Percentiles rank a stretch among this genome's conserved stretches.
phyloP scores from a whole-genome alignment of 2,113 vertebrate genomes.

The Aegotheles bennettii region DNA sequence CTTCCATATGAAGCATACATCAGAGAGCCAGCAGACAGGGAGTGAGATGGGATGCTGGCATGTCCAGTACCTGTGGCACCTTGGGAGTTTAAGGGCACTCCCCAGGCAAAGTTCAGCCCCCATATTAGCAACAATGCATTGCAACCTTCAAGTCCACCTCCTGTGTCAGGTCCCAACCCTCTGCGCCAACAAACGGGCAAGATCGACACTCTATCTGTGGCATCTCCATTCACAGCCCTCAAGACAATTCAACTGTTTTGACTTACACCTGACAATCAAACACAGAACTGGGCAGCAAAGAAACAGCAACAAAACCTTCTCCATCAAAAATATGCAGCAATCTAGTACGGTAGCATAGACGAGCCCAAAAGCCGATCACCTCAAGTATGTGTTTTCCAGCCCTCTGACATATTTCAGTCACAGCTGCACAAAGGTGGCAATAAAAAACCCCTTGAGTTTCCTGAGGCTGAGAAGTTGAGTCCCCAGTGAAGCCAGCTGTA shows the following conservation, averaged over 20 bases:
- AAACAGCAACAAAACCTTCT: background rate
- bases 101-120: background rate
- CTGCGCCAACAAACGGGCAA: background rate
- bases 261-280: background rate
- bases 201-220: background rate
- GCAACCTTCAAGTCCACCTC: background rate
- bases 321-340: background rate
- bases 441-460: background rate
- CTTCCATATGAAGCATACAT: background rate
- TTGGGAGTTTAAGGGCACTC: background rate
- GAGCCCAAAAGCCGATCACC: background rate
- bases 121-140: background rate
- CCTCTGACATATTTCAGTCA: background rate
- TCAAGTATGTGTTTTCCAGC: background rate
- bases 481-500: background rate
- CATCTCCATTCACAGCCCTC: background rate
- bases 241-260: background rate
- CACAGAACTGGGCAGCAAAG: background rate
- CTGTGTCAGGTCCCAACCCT: background rate
- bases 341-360: background rate
- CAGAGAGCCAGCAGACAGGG: background rate
- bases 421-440: background rate
- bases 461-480: background rate
- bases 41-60: background rate
- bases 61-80: background rate